A percentile compares a stretch with the other conserved stretches of the same genome.
phyloP scores from a whole-genome alignment of 92 coral and sea anemone genomes.

The Siderastrea siderea region DNA sequence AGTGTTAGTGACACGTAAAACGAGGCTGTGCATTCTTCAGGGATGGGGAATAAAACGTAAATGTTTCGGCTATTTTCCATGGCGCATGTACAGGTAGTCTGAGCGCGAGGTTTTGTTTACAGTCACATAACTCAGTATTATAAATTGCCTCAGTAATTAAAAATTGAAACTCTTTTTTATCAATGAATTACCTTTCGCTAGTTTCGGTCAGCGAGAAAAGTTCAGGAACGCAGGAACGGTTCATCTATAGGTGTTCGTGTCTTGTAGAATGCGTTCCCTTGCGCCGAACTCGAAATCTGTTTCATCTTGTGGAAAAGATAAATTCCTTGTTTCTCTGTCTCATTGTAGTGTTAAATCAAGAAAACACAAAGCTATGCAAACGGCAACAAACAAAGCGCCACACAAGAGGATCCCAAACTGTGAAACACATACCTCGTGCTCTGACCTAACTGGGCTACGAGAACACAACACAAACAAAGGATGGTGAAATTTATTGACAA shows the following conservation, averaged over 20 bases:
- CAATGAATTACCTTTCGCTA: neutral
- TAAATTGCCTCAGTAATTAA: neutral
- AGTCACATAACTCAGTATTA: neutral
- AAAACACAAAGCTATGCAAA: too few species aligned
- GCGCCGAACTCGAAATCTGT: too few species aligned
- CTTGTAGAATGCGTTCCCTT: too few species aligned
- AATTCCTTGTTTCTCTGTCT: too few species aligned
- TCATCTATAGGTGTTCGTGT: too few species aligned
- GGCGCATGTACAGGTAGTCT: neutral
- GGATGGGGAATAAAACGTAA: neutral
- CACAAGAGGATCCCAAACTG: neutral
- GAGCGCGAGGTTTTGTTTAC: neutral
- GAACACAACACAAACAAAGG: slow-evolving; percentile 4
- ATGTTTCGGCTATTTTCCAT: neutral
- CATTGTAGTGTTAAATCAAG: too few species aligned
- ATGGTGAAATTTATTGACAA: neutral
- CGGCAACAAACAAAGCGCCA: neutral
- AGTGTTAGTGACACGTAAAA: slow-evolving; percentile 6
- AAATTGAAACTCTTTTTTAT: neutral
- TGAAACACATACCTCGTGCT: neutral
- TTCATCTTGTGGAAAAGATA: too few species aligned
- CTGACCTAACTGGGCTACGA: neutral
- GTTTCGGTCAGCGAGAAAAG: neutral
- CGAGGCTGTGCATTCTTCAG: neutral
- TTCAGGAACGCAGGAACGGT: too few species aligned